A percentile compares a stretch with the other conserved stretches of the same genome.
These are phyloP conservation scores for Pelobates cultripes DNA, from an alignment of 2,797 vertebrate species.

Conservation along the genomic window DNA sequence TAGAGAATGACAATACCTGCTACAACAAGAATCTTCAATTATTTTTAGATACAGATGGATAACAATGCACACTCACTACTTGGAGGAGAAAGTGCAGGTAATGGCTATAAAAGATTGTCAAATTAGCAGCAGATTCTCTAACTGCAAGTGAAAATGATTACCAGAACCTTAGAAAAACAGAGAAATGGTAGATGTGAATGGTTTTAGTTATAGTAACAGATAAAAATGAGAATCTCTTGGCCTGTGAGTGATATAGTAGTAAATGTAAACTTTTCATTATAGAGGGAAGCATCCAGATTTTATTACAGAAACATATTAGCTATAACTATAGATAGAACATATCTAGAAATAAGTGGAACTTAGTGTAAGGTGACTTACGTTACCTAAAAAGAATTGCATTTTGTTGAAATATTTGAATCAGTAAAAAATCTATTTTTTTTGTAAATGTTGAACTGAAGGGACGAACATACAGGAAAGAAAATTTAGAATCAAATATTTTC, in stretches of 20 bases:
- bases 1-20: slow-evolving; percentile 23
- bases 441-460: no score
- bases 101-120: slow-evolving; percentile 14
- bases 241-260: background rate
- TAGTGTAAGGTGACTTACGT: no score
- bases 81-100: slow-evolving; percentile 15
- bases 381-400: no score
- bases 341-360: no score
- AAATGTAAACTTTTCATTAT: background rate
- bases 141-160: no score
- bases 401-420: no score
- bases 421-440: no score
- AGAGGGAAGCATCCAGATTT: background rate
- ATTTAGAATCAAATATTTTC: no score
- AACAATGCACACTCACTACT: slow-evolving; percentile 14
- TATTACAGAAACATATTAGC: background rate
- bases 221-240: background rate
- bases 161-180: background rate
- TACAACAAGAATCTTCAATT: slow-evolving; percentile 18
- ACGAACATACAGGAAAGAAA: no score
- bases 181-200: background rate
- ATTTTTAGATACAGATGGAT: slow-evolving; percentile 36
- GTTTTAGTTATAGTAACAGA: background rate
- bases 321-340: no score
- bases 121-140: slow-evolving; percentile 15